Evolutionary conservation across 53 echinoderm and acorn worm genomes (phyloP), one percentile per base, ranked within the genome.

Genomic region (Mesocentrotus franciscanus): DNA sequence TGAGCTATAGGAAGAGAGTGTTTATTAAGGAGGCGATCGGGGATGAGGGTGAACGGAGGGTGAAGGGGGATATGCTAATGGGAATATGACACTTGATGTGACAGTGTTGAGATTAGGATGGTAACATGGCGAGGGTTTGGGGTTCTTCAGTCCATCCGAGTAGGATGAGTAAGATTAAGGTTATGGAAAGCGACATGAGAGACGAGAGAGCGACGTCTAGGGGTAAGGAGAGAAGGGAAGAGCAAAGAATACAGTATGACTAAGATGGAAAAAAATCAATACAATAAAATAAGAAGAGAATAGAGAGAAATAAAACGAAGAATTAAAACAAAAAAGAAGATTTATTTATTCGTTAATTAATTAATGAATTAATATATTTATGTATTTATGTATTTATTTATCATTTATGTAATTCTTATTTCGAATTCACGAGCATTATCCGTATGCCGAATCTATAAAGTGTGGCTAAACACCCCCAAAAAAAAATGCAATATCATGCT

Each of bases 51-150:
- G 90, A 90, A 4, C 4, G 59, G 90, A 26, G 90, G 90, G 11
- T 58, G 15, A 85, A 90, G 29, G 58, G 59, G 58, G 32, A 90
- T 61, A 90, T 61, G 61, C 58, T 90, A 60, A 90, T 90, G 90
- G 58, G 7, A 58, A 90, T 18, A 8, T 27, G 59, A 90, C 90
- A 60, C 59, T 90, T 29, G 58, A 61, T 90, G 90, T 90, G 90
- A 60, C 59, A 60, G 90, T 90, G 90, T 90, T n/a, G 90, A 6
- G 26, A 61, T 58, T 58, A 61, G 90, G 29, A 61, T 81, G 81
- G 81, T 39, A 81, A 81, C 81, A 81, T 42, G 9, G 18, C 42
- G 18, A 11, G 20, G 81, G 20, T 36, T 76, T 81, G 1, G 0
- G 29, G 81, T 81, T 81, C 42, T 17, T 18, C 20, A 42, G 39